Base-by-base conservation (phyloP, 2,113 vertebrate species). In the Colaptes auratus region DNA sequence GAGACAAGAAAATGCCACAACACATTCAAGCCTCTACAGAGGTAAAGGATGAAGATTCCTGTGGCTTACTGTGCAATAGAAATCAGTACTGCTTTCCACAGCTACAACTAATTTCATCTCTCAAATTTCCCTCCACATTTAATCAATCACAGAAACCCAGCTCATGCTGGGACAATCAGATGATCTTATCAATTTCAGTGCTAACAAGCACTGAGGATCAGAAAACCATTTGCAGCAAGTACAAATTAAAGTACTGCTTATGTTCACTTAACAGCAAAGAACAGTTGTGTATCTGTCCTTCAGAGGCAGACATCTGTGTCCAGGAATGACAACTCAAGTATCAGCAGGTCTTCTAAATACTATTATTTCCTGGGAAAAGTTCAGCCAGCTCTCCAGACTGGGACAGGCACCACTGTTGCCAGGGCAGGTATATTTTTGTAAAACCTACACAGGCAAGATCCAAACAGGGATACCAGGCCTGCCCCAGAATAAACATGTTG, bases 121-220 rank as follows among this genome's bases (percentile, higher is more conserved):
- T 90, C 58, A 88, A 78, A 91, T 94, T 92, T 91, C 35, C 44
- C 58, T 88, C 76, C 58, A 30, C 35, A 65, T 86, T 95, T 88
- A 81, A 86, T 90, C 88, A 69, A 50, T 86, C 60, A 82, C 44
- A 42, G 70, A 86, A 92, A 27, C 15, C 10, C 3, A 1, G 31
- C 65, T 91, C 88, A 80, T 75, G 79, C 87, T 89, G 82, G 58
- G 89, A 83, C 82, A 86, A 81, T 59, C 73, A 86, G 88, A 58
- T 55, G 24, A 46, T 72, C 33, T 83, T 82, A 93, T 86, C 80
- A 93, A 75, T 90, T 84, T 94, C 70, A 72, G 65, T 61, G 35
- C 30, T 94, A 88, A 94, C 48, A 53, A 92, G 64, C 58, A 50
- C 6, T 2, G 12, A 80, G 44, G 17, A 96, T 74, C 20, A 86